These are phyloP conservation scores for Cardiocondyla obscurior DNA, from an alignment of 1,140 invertebrate genomes.

Conservation along the genomic window DNA sequence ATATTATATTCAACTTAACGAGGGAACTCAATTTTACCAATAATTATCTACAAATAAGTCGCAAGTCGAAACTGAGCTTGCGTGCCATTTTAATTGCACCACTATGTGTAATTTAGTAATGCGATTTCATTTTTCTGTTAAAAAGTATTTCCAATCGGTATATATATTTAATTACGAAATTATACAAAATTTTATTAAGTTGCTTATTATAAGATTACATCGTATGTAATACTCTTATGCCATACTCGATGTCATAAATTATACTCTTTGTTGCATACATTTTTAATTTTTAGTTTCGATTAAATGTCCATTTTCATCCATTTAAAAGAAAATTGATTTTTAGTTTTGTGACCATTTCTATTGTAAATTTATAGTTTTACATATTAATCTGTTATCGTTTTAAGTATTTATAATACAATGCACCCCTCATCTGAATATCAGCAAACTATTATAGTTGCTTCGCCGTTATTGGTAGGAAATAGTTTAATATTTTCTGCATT, in stretches of 20 bases:
- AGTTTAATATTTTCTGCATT: constrained; percentile 86
- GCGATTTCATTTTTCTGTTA: not conserved
- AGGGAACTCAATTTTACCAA: not conserved
- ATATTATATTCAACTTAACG: constrained; percentile 22
- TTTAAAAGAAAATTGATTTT: constrained; percentile 8
- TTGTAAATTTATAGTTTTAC: constrained; percentile 43
- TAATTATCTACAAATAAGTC: constrained; percentile 38
- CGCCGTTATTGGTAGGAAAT: constrained; percentile 78
- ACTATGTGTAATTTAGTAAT: constrained; percentile 10
- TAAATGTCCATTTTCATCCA: not conserved
- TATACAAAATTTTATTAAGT: constrained; percentile 25
- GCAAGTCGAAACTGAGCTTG: not conserved
- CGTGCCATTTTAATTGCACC: not conserved
- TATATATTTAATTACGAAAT: not conserved
- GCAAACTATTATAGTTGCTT: constrained; percentile 82
- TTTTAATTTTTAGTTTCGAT: not conserved
- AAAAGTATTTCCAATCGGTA: not conserved
- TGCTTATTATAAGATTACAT: not conserved
- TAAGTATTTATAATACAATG: constrained; percentile 51
- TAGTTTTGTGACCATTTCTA: not conserved
- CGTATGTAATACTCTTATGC: not conserved
- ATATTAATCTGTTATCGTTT: constrained; percentile 38
- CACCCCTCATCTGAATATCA: constrained; percentile 75
- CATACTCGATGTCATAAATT: not conserved
- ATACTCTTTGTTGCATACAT: not conserved